Evolutionary conservation across 2,888 invertebrate genomes (phyloP).

Genomic region (Coelopa pilipes): DNA sequence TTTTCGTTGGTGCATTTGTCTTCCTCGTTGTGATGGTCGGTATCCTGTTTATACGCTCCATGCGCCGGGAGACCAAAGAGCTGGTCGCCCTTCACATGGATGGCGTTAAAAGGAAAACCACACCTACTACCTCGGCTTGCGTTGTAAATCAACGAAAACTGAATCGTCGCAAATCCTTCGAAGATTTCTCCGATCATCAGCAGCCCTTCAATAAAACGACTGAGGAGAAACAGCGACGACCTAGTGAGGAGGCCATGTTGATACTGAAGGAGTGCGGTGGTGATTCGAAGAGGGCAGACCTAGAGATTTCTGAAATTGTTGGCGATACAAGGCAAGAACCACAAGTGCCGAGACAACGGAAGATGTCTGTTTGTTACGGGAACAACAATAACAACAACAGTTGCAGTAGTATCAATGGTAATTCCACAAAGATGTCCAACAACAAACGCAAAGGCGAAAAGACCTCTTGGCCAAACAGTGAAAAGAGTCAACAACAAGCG

Average conservation of each 20-base stretch:
- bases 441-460: constrained; percentile 54
- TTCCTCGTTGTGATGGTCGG: constrained; percentile 60
- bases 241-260: constrained; percentile 79
- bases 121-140: constrained; percentile 20
- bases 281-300: constrained; percentile 22
- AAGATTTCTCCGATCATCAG: constrained; percentile 69
- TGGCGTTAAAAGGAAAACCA: constrained; percentile 36
- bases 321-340: constrained; percentile 17
- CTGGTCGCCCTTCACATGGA: constrained; percentile 45
- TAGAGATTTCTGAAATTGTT: constrained; percentile 27
- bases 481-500: constrained; percentile 49
- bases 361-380: constrained; percentile 63
- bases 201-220: constrained; percentile 54
- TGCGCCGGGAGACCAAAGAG: constrained; percentile 56
- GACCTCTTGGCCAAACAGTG: constrained; percentile 67
- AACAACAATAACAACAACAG: constrained; percentile 54
- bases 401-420: constrained; percentile 39
- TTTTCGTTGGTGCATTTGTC: constrained; percentile 61
- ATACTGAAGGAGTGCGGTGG: constrained; percentile 69
- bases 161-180: constrained; percentile 74
- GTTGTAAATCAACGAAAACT: constrained; percentile 49
- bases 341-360: constrained; percentile 54
- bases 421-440: not conserved
- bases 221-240: constrained; percentile 69
- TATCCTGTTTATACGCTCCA: constrained; percentile 60